Evolutionary conservation across 2,888 invertebrate species (phyloP).

Genomic region (Matsumyia berberina): DNA sequence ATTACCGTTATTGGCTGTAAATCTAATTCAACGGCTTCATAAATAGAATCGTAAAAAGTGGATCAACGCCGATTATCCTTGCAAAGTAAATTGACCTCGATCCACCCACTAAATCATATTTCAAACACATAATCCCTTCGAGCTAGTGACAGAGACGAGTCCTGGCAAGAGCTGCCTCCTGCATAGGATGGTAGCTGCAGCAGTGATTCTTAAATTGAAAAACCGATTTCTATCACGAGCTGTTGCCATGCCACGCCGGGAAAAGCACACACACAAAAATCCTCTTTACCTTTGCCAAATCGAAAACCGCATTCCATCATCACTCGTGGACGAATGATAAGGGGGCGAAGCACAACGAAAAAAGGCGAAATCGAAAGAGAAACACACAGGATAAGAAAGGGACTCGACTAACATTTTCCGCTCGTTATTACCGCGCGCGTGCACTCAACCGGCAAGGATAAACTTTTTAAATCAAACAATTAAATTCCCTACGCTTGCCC

Average conservation of each 20-base stretch:
- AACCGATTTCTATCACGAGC: slow-evolving; percentile 39
- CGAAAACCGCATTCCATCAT: slow-evolving; percentile 63
- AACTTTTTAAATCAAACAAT: slow-evolving; percentile 78
- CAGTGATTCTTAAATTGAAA: slow-evolving; percentile 12
- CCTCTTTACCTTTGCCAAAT: slow-evolving; percentile 63
- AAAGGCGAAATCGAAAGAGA: neutral
- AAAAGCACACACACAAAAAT: slow-evolving; percentile 19
- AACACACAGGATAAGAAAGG: slow-evolving; percentile 61
- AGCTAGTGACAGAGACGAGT: slow-evolving; percentile 2
- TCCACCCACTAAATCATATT: slow-evolving; percentile 57
- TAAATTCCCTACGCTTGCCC: slow-evolving; percentile 77
- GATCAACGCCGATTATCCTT: slow-evolving; percentile 56
- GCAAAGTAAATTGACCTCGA: slow-evolving; percentile 57
- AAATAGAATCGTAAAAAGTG: slow-evolving; percentile 42
- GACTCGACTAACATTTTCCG: slow-evolving; percentile 74
- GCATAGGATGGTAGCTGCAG: slow-evolving; percentile 3
- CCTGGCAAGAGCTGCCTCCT: slow-evolving; percentile 18
- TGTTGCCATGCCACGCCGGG: slow-evolving; percentile 17
- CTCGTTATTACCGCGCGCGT: slow-evolving; percentile 75
- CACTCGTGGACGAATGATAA: slow-evolving; percentile 27
- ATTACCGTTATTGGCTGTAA: slow-evolving; percentile 42
- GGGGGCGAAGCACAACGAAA: neutral
- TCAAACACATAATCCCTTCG: slow-evolving; percentile 29
- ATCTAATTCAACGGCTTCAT: slow-evolving; percentile 30
- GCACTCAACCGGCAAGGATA: slow-evolving; percentile 76